Conservation (phyloP, 2,113 vertebrate species). For the Ceyx melanurus region DNA sequence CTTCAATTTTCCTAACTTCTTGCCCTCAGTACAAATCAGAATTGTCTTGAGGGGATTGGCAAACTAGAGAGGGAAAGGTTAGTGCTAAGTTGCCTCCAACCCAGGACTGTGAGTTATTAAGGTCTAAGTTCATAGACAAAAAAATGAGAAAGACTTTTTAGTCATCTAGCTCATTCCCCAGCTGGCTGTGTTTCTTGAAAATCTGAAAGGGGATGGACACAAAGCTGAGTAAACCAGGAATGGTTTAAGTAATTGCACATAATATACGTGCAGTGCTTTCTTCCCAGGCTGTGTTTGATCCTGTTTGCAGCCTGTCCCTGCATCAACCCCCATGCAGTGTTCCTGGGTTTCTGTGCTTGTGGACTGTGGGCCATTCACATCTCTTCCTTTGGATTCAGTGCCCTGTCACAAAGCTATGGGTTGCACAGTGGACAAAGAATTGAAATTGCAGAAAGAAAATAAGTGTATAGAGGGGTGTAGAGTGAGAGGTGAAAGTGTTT, state of each 20-base stretch:
- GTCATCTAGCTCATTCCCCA: neutral
- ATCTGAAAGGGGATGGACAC: neutral
- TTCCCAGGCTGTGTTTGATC: neutral
- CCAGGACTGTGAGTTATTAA: neutral
- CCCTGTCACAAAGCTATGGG: neutral
- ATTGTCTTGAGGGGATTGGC: conserved; percentile 34
- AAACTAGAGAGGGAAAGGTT: conserved; percentile 14
- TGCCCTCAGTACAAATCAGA: conserved; percentile 42
- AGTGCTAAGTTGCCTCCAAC: neutral
- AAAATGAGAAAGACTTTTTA: neutral
- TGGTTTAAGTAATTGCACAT: neutral
- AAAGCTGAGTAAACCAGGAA: neutral
- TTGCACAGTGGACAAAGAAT: neutral
- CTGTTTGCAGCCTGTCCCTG: neutral
- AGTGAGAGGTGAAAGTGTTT: neutral
- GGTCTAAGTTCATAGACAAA: neutral
- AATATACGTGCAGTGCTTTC: neutral
- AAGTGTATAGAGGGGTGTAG: accelerated
- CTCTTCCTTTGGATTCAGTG: neutral
- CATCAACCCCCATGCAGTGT: neutral
- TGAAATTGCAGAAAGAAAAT: neutral
- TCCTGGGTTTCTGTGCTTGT: neutral
- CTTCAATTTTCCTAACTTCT: conserved; percentile 65
- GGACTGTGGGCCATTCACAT: neutral
- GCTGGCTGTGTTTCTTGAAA: neutral